A percentile compares a stretch with the other conserved stretches of the same genome.
Evolutionary conservation across 2,797 vertebrate species (phyloP).

Genomic region (Poecilia wingei): DNA sequence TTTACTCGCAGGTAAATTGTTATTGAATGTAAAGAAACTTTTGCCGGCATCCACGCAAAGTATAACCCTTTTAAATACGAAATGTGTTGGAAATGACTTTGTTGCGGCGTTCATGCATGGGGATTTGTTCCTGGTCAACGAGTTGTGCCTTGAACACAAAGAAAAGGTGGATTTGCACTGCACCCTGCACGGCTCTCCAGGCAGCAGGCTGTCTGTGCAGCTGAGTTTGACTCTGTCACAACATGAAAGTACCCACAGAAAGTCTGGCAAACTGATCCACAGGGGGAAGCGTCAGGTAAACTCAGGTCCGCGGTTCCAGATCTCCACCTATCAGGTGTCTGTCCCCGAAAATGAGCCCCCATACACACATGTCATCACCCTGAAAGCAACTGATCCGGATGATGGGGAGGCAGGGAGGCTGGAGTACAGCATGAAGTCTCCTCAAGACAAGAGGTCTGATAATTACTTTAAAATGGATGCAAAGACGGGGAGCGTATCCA

Average conservation of each 20-base stretch:
- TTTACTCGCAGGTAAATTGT: slow-evolving; percentile 68
- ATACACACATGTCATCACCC: slow-evolving; percentile 88
- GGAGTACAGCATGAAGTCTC: slow-evolving; percentile 91
- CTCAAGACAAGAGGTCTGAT: slow-evolving; percentile 91
- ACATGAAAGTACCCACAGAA: slow-evolving; percentile 19
- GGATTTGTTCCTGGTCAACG: slow-evolving; percentile 58
- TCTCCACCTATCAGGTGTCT: slow-evolving; percentile 92
- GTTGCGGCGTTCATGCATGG: slow-evolving; percentile 59
- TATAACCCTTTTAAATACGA: slow-evolving; percentile 34
- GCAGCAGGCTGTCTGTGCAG: slow-evolving; percentile 53
- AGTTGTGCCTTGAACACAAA: slow-evolving; percentile 59
- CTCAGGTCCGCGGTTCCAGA: slow-evolving; percentile 88
- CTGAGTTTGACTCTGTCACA: slow-evolving; percentile 59
- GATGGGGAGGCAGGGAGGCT: slow-evolving; percentile 91
- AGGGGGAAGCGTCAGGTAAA: slow-evolving; percentile 82
- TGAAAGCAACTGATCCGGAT: slow-evolving; percentile 91
- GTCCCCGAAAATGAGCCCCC: slow-evolving; percentile 93
- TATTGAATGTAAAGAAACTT: slow-evolving; percentile 70
- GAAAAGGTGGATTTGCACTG: slow-evolving; percentile 63
- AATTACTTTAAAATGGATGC: slow-evolving; percentile 89
- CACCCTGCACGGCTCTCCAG: slow-evolving; percentile 48
- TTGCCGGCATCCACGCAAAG: slow-evolving; percentile 69
- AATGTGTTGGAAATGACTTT: slow-evolving; percentile 59
- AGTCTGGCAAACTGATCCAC: slow-evolving; percentile 23
- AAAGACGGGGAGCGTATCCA: slow-evolving; percentile 87